Conservation (phyloP, 2,113 vertebrate genomes). For the Platysternon megacephalum region DNA sequence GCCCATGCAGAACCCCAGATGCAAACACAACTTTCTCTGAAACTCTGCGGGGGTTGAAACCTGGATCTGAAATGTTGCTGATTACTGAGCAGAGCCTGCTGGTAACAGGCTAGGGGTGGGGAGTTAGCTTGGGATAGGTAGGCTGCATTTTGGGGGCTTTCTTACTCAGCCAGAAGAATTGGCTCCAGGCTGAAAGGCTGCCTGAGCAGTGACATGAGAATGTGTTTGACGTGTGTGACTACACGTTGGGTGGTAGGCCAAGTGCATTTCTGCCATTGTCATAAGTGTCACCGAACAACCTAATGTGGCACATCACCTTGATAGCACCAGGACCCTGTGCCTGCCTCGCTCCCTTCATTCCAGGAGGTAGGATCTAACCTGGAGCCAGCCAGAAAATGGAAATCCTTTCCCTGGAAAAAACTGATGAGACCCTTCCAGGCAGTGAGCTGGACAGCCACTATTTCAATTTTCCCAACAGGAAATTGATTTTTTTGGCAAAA, state of each 20-base stretch:
- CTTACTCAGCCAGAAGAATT: not conserved
- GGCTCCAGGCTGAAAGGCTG: not conserved
- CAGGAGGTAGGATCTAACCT: not conserved
- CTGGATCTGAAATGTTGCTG: not conserved
- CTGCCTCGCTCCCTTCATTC: fast-evolving
- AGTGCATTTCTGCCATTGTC: not conserved
- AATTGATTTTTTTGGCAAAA: not conserved
- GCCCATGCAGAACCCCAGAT: not conserved
- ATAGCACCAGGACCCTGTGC: fast-evolving
- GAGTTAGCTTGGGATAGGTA: fast-evolving
- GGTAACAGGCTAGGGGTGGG: not conserved
- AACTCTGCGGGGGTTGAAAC: not conserved
- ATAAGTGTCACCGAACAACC: not conserved
- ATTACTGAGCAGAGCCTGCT: not conserved
- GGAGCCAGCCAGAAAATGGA: not conserved
- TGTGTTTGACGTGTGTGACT: not conserved
- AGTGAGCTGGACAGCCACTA: not conserved
- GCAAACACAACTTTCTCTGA: not conserved
- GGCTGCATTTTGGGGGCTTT: not conserved
- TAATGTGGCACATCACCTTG: fast-evolving
- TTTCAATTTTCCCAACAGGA: not conserved
- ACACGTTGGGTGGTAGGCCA: not conserved
- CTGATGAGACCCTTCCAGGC: not conserved
- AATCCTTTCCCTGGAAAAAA: not conserved
- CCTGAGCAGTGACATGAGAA: not conserved